A percentile compares a stretch with the other conserved stretches of the same genome.
Conservation (phyloP, 2,888 invertebrate species). For the Lithosia quadra region DNA sequence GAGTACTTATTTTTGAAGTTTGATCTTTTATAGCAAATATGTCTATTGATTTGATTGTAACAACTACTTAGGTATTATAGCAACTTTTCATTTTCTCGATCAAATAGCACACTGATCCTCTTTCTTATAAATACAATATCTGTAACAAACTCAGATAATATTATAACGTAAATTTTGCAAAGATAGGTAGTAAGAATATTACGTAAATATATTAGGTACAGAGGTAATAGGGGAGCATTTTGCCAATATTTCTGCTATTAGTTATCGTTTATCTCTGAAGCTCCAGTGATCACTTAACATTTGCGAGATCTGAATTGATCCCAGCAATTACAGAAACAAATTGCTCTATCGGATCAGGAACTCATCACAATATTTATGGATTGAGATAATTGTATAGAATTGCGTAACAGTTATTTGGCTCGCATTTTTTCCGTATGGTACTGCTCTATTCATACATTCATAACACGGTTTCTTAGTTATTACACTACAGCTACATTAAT, state of each 20-base stretch:
- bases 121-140: too few species aligned
- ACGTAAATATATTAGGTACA: not conserved
- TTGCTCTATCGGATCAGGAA: conserved; percentile 22
- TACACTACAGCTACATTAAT: not conserved
- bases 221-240: not conserved
- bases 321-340: conserved; percentile 32
- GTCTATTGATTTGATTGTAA: too few species aligned
- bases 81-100: too few species aligned
- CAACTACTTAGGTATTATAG: too few species aligned
- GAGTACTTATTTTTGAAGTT: too few species aligned
- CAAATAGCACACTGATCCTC: too few species aligned
- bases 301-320: conserved; percentile 5
- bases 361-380: not conserved
- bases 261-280: conserved; percentile 1
- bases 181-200: not conserved
- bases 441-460: not conserved
- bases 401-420: not conserved
- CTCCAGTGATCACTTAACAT: not conserved
- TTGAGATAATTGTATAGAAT: not conserved
- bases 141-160: too few species aligned
- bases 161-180: too few species aligned
- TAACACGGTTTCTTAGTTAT: not conserved
- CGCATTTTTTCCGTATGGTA: not conserved
- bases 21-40: too few species aligned
- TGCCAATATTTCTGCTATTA: not conserved